Base-by-base conservation (phyloP, 2,113 vertebrate genomes). In the Mobula hypostoma region DNA sequence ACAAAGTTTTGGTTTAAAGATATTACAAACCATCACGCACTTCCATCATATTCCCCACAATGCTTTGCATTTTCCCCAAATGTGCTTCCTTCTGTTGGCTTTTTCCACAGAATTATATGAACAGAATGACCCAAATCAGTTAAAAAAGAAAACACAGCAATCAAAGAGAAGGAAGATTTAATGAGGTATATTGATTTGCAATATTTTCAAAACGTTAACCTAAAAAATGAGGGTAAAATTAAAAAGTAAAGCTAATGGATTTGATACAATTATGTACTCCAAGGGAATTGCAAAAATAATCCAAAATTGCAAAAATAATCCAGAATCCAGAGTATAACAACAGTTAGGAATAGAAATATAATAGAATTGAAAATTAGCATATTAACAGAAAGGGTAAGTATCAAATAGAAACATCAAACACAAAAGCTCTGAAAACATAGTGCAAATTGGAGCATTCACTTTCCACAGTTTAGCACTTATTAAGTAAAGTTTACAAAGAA, bases 71-170 rank as follows among this genome's bases (percentile, higher is more conserved):
- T 74, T 93, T 56, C 56, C 40, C 68, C 32, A 56, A 29, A 93
- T n/a, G 70, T 93, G 40, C 91, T 36, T 93, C 91, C 91, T 93
- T 72, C 91, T 90, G 32, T 68, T 36, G 85, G 15, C 17, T 32
- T 29, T 74, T 36, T 40, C 36, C 24, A 0, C 70, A 93, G 40
- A 76, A 74, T 93, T 93, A 74, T 48, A 56, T n/a, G 40, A 72
- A 40, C 72, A 74, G 4, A 74, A 36, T 24, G 74, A 0, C 36
- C 17, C 90, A 93, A 48, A 93, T 4, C 17, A 15, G 68, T 14
- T 48, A 40, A 48, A 68, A 72, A 93, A 48, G 66, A 24, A 72
- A 70, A 92, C 21, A 27, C 88, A 70, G 15, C 7, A 12, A 85
- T 27, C 4, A 48, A 91, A 91, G n/a, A 6, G 36, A 29, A 93